These are phyloP conservation scores for Mimas tiliae DNA, from an alignment of 2,888 invertebrate species.

Conservation along the genomic window DNA sequence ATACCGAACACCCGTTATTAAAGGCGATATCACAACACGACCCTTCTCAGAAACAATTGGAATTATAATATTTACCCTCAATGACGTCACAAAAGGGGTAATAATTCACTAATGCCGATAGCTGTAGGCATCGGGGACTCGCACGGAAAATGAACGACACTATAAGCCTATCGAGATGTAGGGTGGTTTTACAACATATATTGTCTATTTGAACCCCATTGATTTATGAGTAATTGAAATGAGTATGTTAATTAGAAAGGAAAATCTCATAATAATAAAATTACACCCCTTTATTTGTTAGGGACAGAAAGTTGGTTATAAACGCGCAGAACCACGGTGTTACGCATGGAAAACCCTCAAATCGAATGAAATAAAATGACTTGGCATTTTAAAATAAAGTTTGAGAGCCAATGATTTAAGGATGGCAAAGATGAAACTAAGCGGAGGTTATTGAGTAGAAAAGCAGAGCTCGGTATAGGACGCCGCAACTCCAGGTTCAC, in stretches of 20 bases:
- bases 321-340: too few relatives aligned
- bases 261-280: too few relatives aligned
- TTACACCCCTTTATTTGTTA: too few relatives aligned
- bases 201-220: not conserved
- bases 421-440: too few relatives aligned
- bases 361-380: too few relatives aligned
- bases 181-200: slow-evolving; percentile 3
- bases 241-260: not conserved
- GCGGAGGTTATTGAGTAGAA: too few relatives aligned
- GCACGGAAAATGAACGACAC: not conserved
- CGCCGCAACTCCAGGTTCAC: too few relatives aligned
- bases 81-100: slow-evolving; percentile 15
- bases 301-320: too few relatives aligned
- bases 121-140: not conserved
- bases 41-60: slow-evolving; percentile 23
- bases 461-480: too few relatives aligned
- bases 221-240: slow-evolving; percentile 1
- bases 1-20: slow-evolving; percentile 3
- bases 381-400: too few relatives aligned
- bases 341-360: too few relatives aligned
- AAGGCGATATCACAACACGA: slow-evolving; percentile 4
- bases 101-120: slow-evolving; percentile 13
- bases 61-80: slow-evolving; percentile 25
- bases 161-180: not conserved
- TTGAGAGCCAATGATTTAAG: too few relatives aligned